Evolutionary conservation across 2,888 invertebrate genomes (phyloP).

Genomic region (Drepana falcataria): DNA sequence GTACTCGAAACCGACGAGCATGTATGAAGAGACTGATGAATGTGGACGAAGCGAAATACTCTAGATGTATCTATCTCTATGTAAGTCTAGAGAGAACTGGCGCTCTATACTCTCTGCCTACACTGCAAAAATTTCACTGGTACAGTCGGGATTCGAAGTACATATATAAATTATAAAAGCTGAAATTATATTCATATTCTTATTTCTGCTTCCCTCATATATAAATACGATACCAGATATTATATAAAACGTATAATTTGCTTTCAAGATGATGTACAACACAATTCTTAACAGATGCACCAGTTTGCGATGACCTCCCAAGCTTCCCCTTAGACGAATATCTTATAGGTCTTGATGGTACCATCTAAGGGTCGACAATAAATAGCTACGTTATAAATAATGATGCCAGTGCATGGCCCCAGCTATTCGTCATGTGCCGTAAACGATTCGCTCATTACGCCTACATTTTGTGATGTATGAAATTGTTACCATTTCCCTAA

Average conservation of each 20-base stretch:
- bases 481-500: not conserved
- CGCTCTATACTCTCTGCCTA: too few relatives aligned
- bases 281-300: conserved; percentile 49
- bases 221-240: conserved; percentile 10
- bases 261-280: conserved; percentile 52
- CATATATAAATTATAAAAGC: too few relatives aligned
- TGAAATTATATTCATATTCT: too few relatives aligned
- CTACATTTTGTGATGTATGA: not conserved
- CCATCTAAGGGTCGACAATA: conserved; percentile 23
- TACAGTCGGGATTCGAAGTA: too few relatives aligned
- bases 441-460: conserved; percentile 62
- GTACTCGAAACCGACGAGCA: too few relatives aligned
- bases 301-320: conserved; percentile 29
- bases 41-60: too few relatives aligned
- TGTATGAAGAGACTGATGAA: too few relatives aligned
- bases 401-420: conserved; percentile 42
- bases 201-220: too few relatives aligned
- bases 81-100: too few relatives aligned
- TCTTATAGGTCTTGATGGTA: conserved; percentile 3
- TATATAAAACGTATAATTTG: conserved; percentile 49
- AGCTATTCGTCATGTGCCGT: conserved; percentile 54
- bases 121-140: too few relatives aligned
- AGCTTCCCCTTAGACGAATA: conserved; percentile 6
- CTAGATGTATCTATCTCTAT: too few relatives aligned
- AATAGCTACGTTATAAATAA: conserved; percentile 59